Evolutionary conservation across 2,113 vertebrate species (phyloP), one percentile per base, ranked within the genome.

Genomic region (Toxostoma redivivum): DNA sequence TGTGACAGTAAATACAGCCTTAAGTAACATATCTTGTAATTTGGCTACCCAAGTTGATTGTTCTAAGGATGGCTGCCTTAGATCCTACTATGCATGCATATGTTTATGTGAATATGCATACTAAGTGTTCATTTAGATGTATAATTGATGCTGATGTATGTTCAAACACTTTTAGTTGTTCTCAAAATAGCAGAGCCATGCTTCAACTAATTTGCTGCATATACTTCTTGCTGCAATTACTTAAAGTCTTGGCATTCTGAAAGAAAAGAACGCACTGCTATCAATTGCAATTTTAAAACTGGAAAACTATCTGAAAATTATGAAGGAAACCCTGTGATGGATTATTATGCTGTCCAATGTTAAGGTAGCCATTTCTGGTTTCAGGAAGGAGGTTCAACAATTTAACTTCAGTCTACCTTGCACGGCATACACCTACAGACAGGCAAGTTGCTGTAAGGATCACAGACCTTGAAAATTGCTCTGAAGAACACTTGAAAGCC

Each of bases 401-500:
- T 95, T 97, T 99, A 98, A 99, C 99, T 96, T 98, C 98, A 91
- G 97, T 99, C 91, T 98, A 98, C 96, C 98, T 99, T 97, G 99
- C 99, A 8, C 98, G 98, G 30, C 99, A 99, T 90, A 97, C 97
- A 30, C 99, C 99, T 21, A 99, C 99, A 12, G 98, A 99, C 80
- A 98, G 97, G 57, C 98, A 98, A 96, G 98, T 99, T 91, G 99
- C 99, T 12, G 90, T 99, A 86, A 99, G 98, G 97, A 98, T 98
- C 84, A 99, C 99, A 94, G 99, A 99, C 96, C 97, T 99, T 95
- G 99, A 99, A 72, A 98, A 98, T 89, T 99, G 99, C 97, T 99
- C 98, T 4, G 99, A 99, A 94, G 99, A 99, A 79, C 99, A 99
- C 90, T 97, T 99, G 83, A 98, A 98, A 97, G 98, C 98, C 90